These are phyloP conservation scores for Nanorana parkeri DNA, from an alignment of 2,113 vertebrate species.

Conservation along the genomic window DNA sequence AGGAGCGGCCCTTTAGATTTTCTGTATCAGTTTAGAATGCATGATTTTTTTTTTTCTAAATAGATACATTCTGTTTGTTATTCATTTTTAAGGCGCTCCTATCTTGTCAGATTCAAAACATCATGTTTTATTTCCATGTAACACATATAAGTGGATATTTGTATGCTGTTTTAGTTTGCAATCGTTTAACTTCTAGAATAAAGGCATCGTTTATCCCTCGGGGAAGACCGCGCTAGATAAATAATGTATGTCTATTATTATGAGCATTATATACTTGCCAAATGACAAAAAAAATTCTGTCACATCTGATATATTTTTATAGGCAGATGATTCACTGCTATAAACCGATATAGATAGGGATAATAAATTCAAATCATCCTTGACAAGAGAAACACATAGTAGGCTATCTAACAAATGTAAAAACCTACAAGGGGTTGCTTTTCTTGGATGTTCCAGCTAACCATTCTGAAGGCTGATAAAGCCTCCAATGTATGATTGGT, in stretches of 20 bases:
- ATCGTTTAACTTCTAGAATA: slow-evolving; percentile 4
- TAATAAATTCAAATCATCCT: slow-evolving; percentile 3
- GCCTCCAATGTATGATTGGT: too few relatives aligned
- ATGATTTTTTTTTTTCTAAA: too few relatives aligned
- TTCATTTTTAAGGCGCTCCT: background rate
- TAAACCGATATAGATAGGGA: slow-evolving; percentile 5
- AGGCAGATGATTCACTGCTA: background rate
- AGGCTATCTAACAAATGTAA: too few relatives aligned
- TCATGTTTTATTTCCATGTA: background rate
- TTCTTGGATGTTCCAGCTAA: too few relatives aligned
- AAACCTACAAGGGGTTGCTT: too few relatives aligned
- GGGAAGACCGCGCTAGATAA: slow-evolving; percentile 12
- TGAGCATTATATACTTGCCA: background rate
- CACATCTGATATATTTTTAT: slow-evolving; percentile 5
- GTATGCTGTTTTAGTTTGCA: background rate
- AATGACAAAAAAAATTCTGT: slow-evolving; percentile 16
- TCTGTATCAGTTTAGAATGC: too few relatives aligned
- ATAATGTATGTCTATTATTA: slow-evolving; percentile 30
- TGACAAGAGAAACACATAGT: too few relatives aligned
- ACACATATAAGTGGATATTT: background rate
- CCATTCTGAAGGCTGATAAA: too few relatives aligned
- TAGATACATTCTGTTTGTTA: background rate
- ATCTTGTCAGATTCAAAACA: background rate
- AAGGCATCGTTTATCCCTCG: background rate
- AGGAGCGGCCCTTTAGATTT: too few relatives aligned